Conservation (phyloP, 2,797 vertebrate species). For the Ataeniobius toweri region DNA sequence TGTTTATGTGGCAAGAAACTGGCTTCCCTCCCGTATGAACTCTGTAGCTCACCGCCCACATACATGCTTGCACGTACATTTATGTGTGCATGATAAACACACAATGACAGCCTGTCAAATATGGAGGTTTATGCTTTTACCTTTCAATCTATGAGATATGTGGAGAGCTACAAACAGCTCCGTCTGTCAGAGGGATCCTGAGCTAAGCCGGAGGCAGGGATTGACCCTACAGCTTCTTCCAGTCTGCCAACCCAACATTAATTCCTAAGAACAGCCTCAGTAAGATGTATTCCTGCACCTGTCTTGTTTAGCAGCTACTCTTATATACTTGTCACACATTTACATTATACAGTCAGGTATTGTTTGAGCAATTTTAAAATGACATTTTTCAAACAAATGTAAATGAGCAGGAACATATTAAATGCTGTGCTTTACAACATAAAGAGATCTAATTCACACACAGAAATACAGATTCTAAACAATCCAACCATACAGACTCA, state of each 20-base stretch:
- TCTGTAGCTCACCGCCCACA: conserved; percentile 30
- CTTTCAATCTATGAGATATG: conserved; percentile 42
- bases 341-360: neutral
- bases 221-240: conserved; percentile 26
- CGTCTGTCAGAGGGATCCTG: conserved; percentile 27
- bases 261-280: neutral
- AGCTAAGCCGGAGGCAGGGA: conserved; percentile 36
- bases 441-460: neutral
- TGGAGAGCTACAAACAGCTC: conserved; percentile 30
- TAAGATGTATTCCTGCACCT: conserved; percentile 1
- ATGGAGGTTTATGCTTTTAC: conserved; percentile 42
- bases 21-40: conserved; percentile 38
- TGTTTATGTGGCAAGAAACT: conserved; percentile 42
- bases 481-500: neutral
- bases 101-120: conserved; percentile 59
- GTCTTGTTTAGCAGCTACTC: neutral
- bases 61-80: conserved; percentile 19
- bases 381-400: neutral
- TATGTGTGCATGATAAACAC: conserved; percentile 29
- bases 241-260: conserved; percentile 9
- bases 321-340: neutral
- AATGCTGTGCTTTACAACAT: neutral
- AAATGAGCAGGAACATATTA: neutral
- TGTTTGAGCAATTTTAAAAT: neutral
- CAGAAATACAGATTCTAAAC: neutral